Conservation (phyloP, 2,888 invertebrate species). For the Blera fallax region DNA sequence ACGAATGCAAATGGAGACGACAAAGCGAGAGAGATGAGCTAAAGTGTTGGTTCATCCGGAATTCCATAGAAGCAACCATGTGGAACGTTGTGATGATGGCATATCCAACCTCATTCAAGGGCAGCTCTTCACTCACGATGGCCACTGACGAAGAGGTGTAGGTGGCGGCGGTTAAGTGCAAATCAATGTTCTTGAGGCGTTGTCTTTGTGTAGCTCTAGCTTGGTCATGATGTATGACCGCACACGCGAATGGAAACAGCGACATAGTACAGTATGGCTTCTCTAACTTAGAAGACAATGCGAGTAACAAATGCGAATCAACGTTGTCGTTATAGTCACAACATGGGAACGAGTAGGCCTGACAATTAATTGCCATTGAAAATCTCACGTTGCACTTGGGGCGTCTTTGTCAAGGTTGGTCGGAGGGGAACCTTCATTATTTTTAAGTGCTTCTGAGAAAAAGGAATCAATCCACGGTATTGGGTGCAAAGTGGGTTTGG, state of each 20-base stretch:
- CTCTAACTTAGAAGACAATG: not conserved
- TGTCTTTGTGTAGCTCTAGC: not conserved
- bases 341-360: constrained; percentile 24
- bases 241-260: constrained; percentile 7
- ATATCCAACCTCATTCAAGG: constrained; percentile 53
- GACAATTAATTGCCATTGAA: constrained; percentile 58
- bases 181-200: constrained; percentile 64
- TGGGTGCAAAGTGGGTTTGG: constrained; percentile 8
- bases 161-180: constrained; percentile 63
- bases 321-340: constrained; percentile 10
- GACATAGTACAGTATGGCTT: constrained; percentile 28
- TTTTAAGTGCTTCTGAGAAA: constrained; percentile 6
- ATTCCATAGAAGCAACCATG: constrained; percentile 39
- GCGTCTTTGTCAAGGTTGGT: constrained; percentile 58
- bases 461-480: not conserved
- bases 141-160: constrained; percentile 22
- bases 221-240: constrained; percentile 10
- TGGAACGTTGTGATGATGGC: constrained; percentile 38
- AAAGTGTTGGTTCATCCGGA: constrained; percentile 37
- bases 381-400: constrained; percentile 56
- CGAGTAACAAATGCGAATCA: constrained; percentile 56
- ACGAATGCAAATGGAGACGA: constrained; percentile 6
- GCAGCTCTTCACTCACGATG: constrained; percentile 12
- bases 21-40: constrained; percentile 22
- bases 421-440: not conserved